Evolutionary conservation across 2,113 vertebrate species (phyloP), one percentile per base, ranked within the genome.

Genomic region (Macquaria australasica): DNA sequence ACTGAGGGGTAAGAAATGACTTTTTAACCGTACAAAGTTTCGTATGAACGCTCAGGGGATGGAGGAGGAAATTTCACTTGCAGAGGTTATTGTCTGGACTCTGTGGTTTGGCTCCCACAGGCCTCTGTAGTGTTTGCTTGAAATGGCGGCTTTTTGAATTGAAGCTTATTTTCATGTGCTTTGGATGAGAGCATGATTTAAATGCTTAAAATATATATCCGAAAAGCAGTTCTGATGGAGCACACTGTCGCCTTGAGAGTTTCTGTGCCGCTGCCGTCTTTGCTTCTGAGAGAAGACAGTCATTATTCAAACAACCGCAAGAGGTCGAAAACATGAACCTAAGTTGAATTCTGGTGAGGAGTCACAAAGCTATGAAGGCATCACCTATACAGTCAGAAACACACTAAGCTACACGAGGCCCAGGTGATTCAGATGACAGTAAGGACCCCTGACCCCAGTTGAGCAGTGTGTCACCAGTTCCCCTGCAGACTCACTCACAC

Each of bases 401-500:
- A 58, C 23, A 56, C 1, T 4, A n/a, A n/a, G 11, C 28, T 2
- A 16, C 62, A 39, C 0, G 2, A 64, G 58, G 20, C 18, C 53
- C 60, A 56, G 56, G 45, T 79, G 74, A 55, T 51, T 63, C 39
- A 73, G 69, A 31, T 55, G 70, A 85, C 55, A 51, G 59, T 58
- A 16, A 78, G 9, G 28, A 70, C n/a, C 34, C n/a, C n/a, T n/a
- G n/a, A 31, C 28, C 14, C 80, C 63, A 12, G 28, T 51, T 56
- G 45, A 78, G 23, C 86, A 77, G 51, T 66, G 59, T 53, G 45
- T 87, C 60, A 82, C 45, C 66, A 62, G 53, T 48, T 87, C 69
- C 66, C 76, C 63, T 48, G 25, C 80, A 77, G 73, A 69, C 56
- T 73, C 34, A 51, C 53, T 72, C 75, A 53, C 43, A 48, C 74